Base-by-base conservation (phyloP, 2,888 invertebrate genomes). In the Cremastinae sp. region DNA sequence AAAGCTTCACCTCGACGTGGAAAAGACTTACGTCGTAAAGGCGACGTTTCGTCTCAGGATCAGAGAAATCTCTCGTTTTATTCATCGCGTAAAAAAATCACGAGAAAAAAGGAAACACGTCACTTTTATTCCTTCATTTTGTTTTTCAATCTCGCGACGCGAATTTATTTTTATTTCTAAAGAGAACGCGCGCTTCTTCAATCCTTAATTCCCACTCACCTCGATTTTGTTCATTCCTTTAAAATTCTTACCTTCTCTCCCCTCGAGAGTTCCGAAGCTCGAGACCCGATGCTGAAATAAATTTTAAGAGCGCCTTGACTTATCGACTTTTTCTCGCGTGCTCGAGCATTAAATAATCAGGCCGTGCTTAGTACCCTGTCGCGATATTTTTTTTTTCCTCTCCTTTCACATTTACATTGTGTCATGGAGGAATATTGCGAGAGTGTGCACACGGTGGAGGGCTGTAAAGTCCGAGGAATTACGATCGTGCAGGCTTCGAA, bases 261-360 rank as follows among this genome's bases (percentile, higher is more conserved):
- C 53, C 16, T 12, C 35, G 16, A 20, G 61, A 61, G 49, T 53
- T 35, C 43, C 12, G 41, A 1, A 12, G 37, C 28, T 47, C 51
- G 18, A 39, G 49, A 39, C 62, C 18, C 37, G 45, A 41, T 59
- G 56, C 59, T 64, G 55, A 59, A 53, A 56, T 56, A 66, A 79
- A 80, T 22, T 78, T 80, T 79, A 76, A 56, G 74, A 66, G 65
- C 43, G 55, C 69, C 58, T 56, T 45, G 66, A 74, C 72, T 75
- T 80, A 80, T 80, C 80, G 80, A 71, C 75, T 69, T 73, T 58
- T 70, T 37, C 62, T 78, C 64, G 79, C 79, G 78, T 79, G 75
- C 71, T 75, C 62, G 43, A 43, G 56, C 79, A 79, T 79, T 74
- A 72, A 76, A 80, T 78, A 79, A 80, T 80, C 79, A 78, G 69